Evolutionary conservation across 2,797 vertebrate genomes (phyloP).

Genomic region (Chromis chromis): DNA sequence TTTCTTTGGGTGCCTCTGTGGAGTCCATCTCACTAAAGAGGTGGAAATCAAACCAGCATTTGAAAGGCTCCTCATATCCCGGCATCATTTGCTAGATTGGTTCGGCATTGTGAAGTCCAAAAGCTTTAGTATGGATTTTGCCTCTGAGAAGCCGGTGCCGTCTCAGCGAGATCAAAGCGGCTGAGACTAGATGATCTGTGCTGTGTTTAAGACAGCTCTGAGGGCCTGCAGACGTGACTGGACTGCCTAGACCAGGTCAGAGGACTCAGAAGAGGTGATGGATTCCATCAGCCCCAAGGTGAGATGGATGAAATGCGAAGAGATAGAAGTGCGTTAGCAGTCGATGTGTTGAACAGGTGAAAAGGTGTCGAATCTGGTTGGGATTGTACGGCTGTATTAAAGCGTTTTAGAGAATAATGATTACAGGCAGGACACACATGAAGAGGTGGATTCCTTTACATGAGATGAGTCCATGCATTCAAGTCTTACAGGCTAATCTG

Average conservation of each 20-base stretch:
- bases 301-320: slow-evolving; percentile 42
- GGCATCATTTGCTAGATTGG: slow-evolving; percentile 61
- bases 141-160: slow-evolving; percentile 54
- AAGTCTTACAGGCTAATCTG: background rate
- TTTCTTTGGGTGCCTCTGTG: slow-evolving; percentile 46
- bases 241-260: slow-evolving; percentile 57
- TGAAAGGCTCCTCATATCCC: slow-evolving; percentile 63
- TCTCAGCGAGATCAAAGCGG: slow-evolving; percentile 75
- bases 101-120: slow-evolving; percentile 64
- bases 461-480: background rate
- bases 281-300: slow-evolving; percentile 38
- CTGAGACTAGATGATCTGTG: slow-evolving; percentile 68
- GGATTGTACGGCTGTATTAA: background rate
- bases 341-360: slow-evolving; percentile 10
- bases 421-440: background rate
- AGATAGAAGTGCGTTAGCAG: background rate
- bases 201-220: slow-evolving; percentile 62
- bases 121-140: slow-evolving; percentile 74
- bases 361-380: background rate
- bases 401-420: background rate
- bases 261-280: slow-evolving; percentile 38
- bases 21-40: slow-evolving; percentile 62
- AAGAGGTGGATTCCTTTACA: background rate
- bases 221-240: slow-evolving; percentile 65
- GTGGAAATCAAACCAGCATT: slow-evolving; percentile 68